A percentile compares a stretch with the other conserved stretches of the same genome.
phyloP scores from a whole-genome alignment of 2,113 vertebrate species.

The Grantiella picta region DNA sequence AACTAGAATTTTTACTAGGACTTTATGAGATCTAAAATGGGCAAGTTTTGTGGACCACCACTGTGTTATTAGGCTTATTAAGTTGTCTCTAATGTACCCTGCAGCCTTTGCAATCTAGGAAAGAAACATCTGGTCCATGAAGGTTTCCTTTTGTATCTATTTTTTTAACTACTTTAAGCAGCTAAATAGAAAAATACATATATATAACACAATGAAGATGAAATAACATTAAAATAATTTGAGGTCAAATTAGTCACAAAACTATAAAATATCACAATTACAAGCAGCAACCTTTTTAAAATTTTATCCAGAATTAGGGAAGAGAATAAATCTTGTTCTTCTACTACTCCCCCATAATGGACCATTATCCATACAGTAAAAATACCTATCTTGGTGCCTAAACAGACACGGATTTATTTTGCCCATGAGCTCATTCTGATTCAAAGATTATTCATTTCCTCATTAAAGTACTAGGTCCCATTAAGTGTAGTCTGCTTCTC shows the following conservation, averaged over 20 bases:
- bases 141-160: conserved; percentile 26
- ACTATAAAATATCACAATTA: neutral
- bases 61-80: conserved; percentile 44
- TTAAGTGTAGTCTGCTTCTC: neutral
- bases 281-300: neutral
- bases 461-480: neutral
- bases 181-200: neutral
- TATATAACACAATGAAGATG: neutral
- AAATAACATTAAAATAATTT: neutral
- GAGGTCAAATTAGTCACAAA: neutral
- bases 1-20: neutral
- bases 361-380: neutral
- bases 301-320: neutral
- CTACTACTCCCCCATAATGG: neutral
- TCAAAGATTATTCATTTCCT: neutral
- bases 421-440: neutral
- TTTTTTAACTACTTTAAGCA: neutral
- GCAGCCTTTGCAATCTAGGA: neutral
- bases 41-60: neutral
- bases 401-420: neutral
- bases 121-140: conserved; percentile 30
- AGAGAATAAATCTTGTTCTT: neutral
- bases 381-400: neutral
- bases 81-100: neutral
- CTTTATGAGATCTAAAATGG: neutral